phyloP scores from a whole-genome alignment of 2,888 invertebrate species.

The Scelioninae gen. 1 region DNA sequence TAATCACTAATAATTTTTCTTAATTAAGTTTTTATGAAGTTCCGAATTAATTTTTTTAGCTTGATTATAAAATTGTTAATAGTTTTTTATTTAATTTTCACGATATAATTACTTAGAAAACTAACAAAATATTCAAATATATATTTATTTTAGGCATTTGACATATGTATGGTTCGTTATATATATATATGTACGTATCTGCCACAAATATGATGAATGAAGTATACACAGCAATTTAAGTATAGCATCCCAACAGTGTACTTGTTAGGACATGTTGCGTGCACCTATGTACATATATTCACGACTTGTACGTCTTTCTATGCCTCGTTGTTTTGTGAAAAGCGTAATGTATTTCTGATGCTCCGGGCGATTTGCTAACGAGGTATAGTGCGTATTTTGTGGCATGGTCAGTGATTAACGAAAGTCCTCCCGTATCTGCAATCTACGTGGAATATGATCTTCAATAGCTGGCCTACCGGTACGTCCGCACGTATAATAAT shows the following conservation, averaged over 20 bases:
- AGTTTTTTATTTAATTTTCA: too few relatives aligned
- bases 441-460: constrained; percentile 74
- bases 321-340: constrained; percentile 62
- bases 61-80: too few relatives aligned
- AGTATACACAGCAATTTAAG: constrained; percentile 54
- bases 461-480: constrained; percentile 51
- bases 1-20: too few relatives aligned
- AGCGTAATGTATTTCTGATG: constrained; percentile 69
- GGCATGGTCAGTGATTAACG: constrained; percentile 74
- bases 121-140: too few relatives aligned
- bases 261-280: constrained; percentile 54
- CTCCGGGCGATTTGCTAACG: constrained; percentile 77
- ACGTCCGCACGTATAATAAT: constrained; percentile 60
- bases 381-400: constrained; percentile 74
- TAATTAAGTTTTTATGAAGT: too few relatives aligned
- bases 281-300: constrained; percentile 43
- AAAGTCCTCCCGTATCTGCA: constrained; percentile 72
- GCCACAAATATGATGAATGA: constrained; percentile 39
- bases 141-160: too few relatives aligned
- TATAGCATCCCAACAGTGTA: constrained; percentile 20
- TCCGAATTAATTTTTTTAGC: too few relatives aligned
- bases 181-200: background rate
- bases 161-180: background rate
- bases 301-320: constrained; percentile 42
- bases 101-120: too few relatives aligned